phyloP scores from a whole-genome alignment of 2,888 invertebrate genomes.

The Aplocera efformata region DNA sequence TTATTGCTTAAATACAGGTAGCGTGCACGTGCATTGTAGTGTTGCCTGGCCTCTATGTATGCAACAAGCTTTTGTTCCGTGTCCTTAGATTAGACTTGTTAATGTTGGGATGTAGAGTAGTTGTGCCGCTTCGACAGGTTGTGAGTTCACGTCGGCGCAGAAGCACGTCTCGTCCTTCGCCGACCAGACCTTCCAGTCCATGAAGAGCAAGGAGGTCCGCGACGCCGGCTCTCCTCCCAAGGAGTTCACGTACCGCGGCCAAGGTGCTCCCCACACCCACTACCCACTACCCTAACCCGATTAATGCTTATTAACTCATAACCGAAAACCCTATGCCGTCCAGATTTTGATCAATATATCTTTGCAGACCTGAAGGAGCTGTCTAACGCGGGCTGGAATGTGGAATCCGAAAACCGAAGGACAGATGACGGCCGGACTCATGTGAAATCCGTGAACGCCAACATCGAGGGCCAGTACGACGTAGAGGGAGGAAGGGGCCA shows the following conservation, averaged over 20 bases:
- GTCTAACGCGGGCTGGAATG: slow-evolving; percentile 84
- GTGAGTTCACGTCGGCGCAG: slow-evolving; percentile 68
- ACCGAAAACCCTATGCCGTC: slow-evolving; percentile 15
- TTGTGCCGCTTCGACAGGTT: slow-evolving; percentile 63
- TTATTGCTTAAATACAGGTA: too few species aligned
- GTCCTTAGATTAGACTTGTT: slow-evolving; percentile 5
- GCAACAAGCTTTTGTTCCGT: not conserved
- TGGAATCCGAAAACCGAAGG: slow-evolving; percentile 81
- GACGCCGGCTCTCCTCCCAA: slow-evolving; percentile 88
- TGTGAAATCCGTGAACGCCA: slow-evolving; percentile 80
- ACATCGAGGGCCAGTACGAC: slow-evolving; percentile 83
- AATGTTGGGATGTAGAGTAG: slow-evolving; percentile 37
- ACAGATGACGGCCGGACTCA: slow-evolving; percentile 84
- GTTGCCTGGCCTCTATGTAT: too few species aligned
- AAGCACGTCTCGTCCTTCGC: slow-evolving; percentile 86
- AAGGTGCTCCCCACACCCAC: slow-evolving; percentile 63
- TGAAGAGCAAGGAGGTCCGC: slow-evolving; percentile 89
- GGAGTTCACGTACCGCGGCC: slow-evolving; percentile 76
- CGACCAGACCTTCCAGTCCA: slow-evolving; percentile 88
- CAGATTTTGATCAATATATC: slow-evolving; percentile 7
- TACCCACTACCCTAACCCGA: slow-evolving; percentile 50
- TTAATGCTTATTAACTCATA: slow-evolving; percentile 67
- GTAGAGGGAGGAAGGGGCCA: slow-evolving; percentile 83
- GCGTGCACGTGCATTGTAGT: too few species aligned
- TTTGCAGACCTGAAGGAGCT: slow-evolving; percentile 71